A percentile compares a stretch with the other conserved stretches of the same genome.
Conservation (phyloP, 2,888 invertebrate species). For the Erebia aethiops region DNA sequence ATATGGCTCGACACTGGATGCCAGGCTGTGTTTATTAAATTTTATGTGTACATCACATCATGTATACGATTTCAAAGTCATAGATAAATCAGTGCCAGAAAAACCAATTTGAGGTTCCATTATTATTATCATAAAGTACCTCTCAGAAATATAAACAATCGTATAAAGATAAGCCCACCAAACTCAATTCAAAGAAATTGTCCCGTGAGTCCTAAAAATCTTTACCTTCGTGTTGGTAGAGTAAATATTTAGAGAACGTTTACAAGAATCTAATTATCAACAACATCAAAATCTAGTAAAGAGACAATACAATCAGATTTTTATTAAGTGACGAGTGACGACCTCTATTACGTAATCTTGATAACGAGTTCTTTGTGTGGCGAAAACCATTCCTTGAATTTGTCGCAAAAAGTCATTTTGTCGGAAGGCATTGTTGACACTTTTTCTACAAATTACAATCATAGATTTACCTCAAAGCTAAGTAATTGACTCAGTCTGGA, state of each 20-base stretch:
- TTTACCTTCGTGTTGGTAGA: not conserved
- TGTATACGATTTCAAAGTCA: no score
- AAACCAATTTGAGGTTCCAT: not conserved
- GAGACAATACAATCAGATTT: constrained; percentile 1
- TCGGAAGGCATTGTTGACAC: constrained; percentile 22
- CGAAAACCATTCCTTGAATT: constrained; percentile 40
- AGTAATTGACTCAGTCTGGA: no score
- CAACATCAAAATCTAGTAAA: constrained; percentile 3
- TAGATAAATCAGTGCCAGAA: no score
- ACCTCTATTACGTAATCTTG: constrained; percentile 40
- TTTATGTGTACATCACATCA: no score
- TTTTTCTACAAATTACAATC: constrained; percentile 23
- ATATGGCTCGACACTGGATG: no score
- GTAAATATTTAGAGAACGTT: constrained; percentile 11
- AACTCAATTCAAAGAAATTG: constrained; percentile 22
- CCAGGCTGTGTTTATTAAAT: no score
- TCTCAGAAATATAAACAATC: constrained; percentile 25
- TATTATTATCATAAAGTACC: not conserved
- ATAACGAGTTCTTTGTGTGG: constrained; percentile 36
- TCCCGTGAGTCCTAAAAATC: not conserved
- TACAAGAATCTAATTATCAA: constrained; percentile 7
- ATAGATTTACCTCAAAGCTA: constrained; percentile 19
- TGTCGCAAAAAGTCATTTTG: constrained; percentile 23
- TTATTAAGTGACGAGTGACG: constrained; percentile 16
- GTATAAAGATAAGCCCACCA: constrained; percentile 7